Conservation (phyloP, 2,888 invertebrate species). For the Xestobium rufovillosum region DNA sequence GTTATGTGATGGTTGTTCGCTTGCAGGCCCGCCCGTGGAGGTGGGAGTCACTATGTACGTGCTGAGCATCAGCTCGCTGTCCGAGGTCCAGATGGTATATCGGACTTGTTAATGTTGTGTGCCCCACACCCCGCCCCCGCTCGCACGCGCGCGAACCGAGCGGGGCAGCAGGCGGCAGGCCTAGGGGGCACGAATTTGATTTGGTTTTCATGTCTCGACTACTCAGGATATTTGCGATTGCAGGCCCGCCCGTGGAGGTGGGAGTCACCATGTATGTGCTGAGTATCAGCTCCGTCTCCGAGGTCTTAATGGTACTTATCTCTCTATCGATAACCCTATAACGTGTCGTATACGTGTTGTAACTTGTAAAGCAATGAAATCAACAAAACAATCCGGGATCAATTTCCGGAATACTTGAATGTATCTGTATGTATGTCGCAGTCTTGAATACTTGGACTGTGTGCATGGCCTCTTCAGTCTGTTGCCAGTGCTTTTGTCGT, state of each 20-base stretch:
- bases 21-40: slow-evolving; percentile 93
- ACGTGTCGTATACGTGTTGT: slow-evolving; percentile 24
- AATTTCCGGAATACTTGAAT: slow-evolving; percentile 26
- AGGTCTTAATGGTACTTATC: slow-evolving; percentile 85
- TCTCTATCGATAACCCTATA: slow-evolving; percentile 7
- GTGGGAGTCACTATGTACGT: slow-evolving; percentile 98
- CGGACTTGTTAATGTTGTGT: slow-evolving; percentile 15
- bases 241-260: slow-evolving; percentile 95
- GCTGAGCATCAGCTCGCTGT: slow-evolving; percentile 96
- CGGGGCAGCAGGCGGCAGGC: slow-evolving; percentile 37
- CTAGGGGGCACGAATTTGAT: slow-evolving; percentile 37
- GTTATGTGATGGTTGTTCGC: slow-evolving; percentile 37
- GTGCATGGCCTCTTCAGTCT: slow-evolving; percentile 48
- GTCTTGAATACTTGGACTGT: slow-evolving; percentile 55
- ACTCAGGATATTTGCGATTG: slow-evolving; percentile 42
- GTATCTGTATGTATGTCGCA: slow-evolving; percentile 42
- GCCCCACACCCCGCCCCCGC: slow-evolving; percentile 19
- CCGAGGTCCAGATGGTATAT: slow-evolving; percentile 93
- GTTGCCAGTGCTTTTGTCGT: slow-evolving; percentile 32
- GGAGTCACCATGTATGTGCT: slow-evolving; percentile 97
- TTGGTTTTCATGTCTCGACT: slow-evolving; percentile 28
- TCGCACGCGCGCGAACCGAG: slow-evolving; percentile 31
- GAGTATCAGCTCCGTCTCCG: slow-evolving; percentile 96
- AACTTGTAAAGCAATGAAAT: slow-evolving; percentile 8
- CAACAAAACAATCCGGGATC: neutral